Base-by-base conservation (phyloP, 2,797 vertebrate genomes). In the Enteromius afrohamiltoni region DNA sequence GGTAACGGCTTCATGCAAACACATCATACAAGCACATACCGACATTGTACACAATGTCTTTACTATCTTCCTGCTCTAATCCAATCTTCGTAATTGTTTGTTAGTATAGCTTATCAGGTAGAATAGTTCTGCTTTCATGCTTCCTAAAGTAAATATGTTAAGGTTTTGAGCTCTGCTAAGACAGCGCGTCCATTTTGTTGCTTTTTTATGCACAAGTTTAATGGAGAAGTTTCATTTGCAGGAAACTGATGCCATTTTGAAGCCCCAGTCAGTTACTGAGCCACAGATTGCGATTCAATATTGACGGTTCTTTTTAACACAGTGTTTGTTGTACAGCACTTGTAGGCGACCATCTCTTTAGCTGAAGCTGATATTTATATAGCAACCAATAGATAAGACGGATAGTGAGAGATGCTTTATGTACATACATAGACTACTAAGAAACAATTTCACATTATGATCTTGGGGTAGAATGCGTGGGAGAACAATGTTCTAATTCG, bases 1-100 rank as follows among this genome's bases (percentile, higher is more conserved):
- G 89, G 89, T 90, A 90, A 88, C 37, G 45, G 11, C 37, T 77
- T 77, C 53, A 67, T 65, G 34, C n/a, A 37, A 23, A 77, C n/a
- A 69, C 0, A 53, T 45, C 42, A 67, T 21, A 80, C 13, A 34
- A n/a, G 0, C 21, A 77, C 49, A 16, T 31, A 58, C 26, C 40
- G 4, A 9, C 19, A 17, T n/a, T 45, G 42, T 14, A 31, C 69
- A 16, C 51, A n/a, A 16, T 29, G 2, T 60, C 58, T 26, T 26
- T 34, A 62, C 10, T 13, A 26, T 2, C 13, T 45, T 64, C 10
- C 76, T 51, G 19, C 23, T 74, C 37, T 4, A 26, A 45, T 14
- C 47, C 49, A 13, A 10, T 53, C 14, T 31, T 19, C 19, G 29
- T 34, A n/a, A 51, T n/a, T 37, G 29, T 37, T 74, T 14, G 31